Conservation (phyloP, 1,140 invertebrate genomes). For the Drosophila lowei region DNA sequence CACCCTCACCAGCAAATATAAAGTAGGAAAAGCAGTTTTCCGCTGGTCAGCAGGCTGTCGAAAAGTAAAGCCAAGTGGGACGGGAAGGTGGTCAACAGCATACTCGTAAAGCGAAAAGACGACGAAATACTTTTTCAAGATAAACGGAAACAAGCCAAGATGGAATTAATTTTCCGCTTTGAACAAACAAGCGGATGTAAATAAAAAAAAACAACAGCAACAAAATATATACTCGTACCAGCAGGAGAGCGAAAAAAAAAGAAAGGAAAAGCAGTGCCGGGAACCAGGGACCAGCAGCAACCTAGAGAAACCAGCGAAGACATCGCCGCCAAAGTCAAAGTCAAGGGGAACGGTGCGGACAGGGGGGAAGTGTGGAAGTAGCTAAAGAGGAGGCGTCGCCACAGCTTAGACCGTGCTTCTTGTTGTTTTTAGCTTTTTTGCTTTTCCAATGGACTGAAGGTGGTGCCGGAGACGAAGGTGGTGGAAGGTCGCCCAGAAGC, state of each 20-base stretch:
- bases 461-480: not conserved
- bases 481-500: constrained; percentile 10
- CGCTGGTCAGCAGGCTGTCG: constrained; percentile 70
- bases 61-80: constrained; percentile 57
- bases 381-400: not conserved
- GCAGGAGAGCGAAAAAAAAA: constrained; percentile 5
- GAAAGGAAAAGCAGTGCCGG: constrained; percentile 12
- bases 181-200: constrained; percentile 83
- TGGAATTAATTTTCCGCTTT: constrained; percentile 83
- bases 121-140: constrained; percentile 82
- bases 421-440: too few relatives aligned
- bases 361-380: constrained; percentile 7
- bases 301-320: constrained; percentile 45
- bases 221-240: not conserved
- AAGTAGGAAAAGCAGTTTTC: constrained; percentile 59
- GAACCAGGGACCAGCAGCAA: constrained; percentile 9
- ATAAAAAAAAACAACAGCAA: constrained; percentile 58
- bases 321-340: constrained; percentile 39
- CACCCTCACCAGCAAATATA: constrained; percentile 30
- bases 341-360: constrained; percentile 1
- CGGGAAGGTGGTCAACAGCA: constrained; percentile 14
- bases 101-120: constrained; percentile 65
- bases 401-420: too few relatives aligned
- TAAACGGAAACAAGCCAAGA: constrained; percentile 83
- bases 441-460: too few relatives aligned